Conservation (phyloP, 2,888 invertebrate species). For the Nyleta sp. region DNA sequence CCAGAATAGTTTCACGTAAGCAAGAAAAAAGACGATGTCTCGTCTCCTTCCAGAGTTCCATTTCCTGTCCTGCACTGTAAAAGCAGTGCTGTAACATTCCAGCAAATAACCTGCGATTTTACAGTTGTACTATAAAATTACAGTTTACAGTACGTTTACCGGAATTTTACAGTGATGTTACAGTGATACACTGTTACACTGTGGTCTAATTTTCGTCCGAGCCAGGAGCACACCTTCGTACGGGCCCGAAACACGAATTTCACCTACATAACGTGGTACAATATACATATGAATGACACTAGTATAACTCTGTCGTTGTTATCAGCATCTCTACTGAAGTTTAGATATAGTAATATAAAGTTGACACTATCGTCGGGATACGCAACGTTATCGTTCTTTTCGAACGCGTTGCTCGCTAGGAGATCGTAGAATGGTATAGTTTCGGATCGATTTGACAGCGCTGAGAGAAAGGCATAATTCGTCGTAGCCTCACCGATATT, state of each 20-base stretch:
- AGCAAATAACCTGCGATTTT: too few species aligned
- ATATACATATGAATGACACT: conserved; percentile 40
- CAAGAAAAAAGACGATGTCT: too few species aligned
- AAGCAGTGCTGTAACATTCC: too few species aligned
- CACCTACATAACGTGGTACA: conserved; percentile 29
- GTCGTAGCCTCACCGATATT: conserved; percentile 44
- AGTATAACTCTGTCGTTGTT: conserved; percentile 42
- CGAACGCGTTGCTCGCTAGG: conserved; percentile 10
- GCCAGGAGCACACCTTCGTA: conserved; percentile 5
- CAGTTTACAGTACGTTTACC: too few species aligned
- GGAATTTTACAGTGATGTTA: too few species aligned
- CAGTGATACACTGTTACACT: background rate
- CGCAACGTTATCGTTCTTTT: conserved; percentile 19
- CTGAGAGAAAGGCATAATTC: conserved; percentile 51
- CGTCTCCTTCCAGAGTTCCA: too few species aligned
- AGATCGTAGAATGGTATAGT: conserved; percentile 23
- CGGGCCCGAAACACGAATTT: conserved; percentile 11
- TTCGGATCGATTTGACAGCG: conserved; percentile 40
- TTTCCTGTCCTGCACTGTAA: too few species aligned
- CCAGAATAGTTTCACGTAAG: too few species aligned
- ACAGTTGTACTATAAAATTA: too few species aligned
- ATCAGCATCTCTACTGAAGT: conserved; percentile 48
- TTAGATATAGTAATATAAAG: conserved; percentile 38
- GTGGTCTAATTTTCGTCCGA: background rate
- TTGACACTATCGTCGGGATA: conserved; percentile 24